Base-by-base conservation (phyloP, 2,797 vertebrate genomes). In the Geotrypetes seraphini region DNA sequence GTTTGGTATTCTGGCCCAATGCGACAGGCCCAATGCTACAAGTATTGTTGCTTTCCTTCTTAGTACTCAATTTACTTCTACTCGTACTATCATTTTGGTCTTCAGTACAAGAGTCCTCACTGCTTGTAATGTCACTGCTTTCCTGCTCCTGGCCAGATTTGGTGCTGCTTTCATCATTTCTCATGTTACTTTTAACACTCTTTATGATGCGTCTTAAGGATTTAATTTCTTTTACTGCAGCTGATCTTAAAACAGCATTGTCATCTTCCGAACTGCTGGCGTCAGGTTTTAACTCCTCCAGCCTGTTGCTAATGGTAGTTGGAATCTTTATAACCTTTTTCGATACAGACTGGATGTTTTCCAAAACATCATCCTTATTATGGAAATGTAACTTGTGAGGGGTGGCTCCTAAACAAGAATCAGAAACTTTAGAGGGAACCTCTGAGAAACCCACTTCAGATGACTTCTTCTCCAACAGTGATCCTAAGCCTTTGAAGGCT, bases 401-500 rank as follows among this genome's bases (percentile, higher is more conserved):
- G 32, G 31, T 14, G 2, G 19, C 6, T n/a, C 20, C 39, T 4
- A 22, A 39, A 46, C 31, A 5, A 29, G 27, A 8, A n/a, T n/a
- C n/a, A n/a, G n/a, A 2, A 27, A 21, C 4, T n/a, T n/a, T n/a
- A n/a, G n/a, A n/a, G n/a, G n/a, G n/a, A n/a, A n/a, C n/a, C n/a
- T n/a, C n/a, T n/a, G n/a, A n/a, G n/a, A n/a, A n/a, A n/a, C n/a
- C n/a, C n/a, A n/a, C 8, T 17, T 36, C 5, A 24, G 9, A 7
- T 8, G 25, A 36, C n/a, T 50, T 37, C 18, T 46, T 62, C 15
- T 32, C 33, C 34, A 57, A 70, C 8, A 96, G 69, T 5, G 36
- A 69, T 2, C 61, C 65, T 1, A 87, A 69, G 16, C 92, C 91
- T 58, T 64, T 71, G 60, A 95, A 97, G 12, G 85, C 81, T n/a